A percentile compares a stretch with the other conserved stretches of the same genome.
Conservation (phyloP, 2,113 vertebrate genomes). For the Poecilia latipinna region DNA sequence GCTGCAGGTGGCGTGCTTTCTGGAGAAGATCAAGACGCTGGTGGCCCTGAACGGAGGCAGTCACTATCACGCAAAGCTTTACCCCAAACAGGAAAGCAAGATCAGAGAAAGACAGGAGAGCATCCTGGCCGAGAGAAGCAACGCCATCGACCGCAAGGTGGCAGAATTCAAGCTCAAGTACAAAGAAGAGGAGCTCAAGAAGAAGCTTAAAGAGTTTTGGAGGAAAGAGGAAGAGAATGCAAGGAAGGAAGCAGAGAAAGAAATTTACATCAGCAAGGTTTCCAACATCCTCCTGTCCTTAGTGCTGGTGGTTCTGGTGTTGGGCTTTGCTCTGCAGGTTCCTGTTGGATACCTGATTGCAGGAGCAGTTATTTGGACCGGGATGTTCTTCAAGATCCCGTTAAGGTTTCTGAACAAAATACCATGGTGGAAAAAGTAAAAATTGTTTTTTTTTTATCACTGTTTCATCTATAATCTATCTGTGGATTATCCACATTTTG, state of each 20-base stretch:
- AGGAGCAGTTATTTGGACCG: not conserved
- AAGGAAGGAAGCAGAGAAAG: constrained; percentile 43
- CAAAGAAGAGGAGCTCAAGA: constrained; percentile 45
- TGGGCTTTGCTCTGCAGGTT: accelerated
- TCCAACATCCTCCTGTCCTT: accelerated
- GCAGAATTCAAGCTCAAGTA: not conserved
- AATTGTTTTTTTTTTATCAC: not conserved
- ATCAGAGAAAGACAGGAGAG: constrained; percentile 49
- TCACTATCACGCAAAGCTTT: constrained; percentile 28
- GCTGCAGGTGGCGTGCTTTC: constrained; percentile 47
- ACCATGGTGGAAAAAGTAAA: not conserved
- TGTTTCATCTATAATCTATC: too few species aligned
- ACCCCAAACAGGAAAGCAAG: constrained; percentile 48
- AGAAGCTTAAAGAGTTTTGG: constrained; percentile 35
- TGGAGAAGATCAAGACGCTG: constrained; percentile 65
- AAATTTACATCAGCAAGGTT: accelerated
- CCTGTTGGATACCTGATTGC: accelerated
- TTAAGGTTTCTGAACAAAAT: not conserved
- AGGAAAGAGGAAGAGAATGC: constrained; percentile 49
- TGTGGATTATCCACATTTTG: too few species aligned
- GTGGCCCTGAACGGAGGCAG: constrained; percentile 66
- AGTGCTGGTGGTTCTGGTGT: accelerated
- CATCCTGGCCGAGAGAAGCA: constrained; percentile 36
- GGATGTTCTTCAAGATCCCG: accelerated
- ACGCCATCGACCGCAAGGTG: constrained; percentile 28